These are phyloP conservation scores for Pseudois nayaur DNA, from an alignment of 2,113 vertebrate species.

Conservation along the genomic window DNA sequence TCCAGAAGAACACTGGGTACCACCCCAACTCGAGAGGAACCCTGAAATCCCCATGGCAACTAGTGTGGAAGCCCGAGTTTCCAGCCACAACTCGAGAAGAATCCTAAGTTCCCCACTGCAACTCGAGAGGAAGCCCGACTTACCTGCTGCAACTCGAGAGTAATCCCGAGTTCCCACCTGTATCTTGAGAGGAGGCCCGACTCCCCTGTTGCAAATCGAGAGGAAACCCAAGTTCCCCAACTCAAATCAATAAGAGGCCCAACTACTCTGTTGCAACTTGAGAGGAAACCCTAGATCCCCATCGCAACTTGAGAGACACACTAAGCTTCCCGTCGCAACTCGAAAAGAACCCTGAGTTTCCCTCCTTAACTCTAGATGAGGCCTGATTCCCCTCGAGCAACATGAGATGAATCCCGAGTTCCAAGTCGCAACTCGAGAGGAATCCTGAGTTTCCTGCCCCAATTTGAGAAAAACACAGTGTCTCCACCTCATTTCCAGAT, in stretches of 20 bases:
- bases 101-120: no score
- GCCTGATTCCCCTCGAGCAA: not conserved
- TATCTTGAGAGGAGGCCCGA: not conserved
- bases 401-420: not conserved
- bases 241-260: not conserved
- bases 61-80: not conserved
- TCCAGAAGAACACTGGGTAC: not conserved
- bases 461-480: rapidly evolving
- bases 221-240: not conserved
- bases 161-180: not conserved
- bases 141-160: no score
- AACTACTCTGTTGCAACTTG: not conserved
- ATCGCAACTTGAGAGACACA: rapidly evolving
- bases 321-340: rapidly evolving
- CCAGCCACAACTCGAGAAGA: no score
- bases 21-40: not conserved
- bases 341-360: not conserved
- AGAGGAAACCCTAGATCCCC: not conserved
- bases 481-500: not conserved
- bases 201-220: not conserved
- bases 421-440: not conserved
- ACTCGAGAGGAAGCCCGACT: no score
- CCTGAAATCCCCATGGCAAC: not conserved
- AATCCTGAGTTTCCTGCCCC: not conserved
- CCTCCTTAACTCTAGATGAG: not conserved